phyloP scores from a whole-genome alignment of 2,888 invertebrate species.

The Dusona sp. region DNA sequence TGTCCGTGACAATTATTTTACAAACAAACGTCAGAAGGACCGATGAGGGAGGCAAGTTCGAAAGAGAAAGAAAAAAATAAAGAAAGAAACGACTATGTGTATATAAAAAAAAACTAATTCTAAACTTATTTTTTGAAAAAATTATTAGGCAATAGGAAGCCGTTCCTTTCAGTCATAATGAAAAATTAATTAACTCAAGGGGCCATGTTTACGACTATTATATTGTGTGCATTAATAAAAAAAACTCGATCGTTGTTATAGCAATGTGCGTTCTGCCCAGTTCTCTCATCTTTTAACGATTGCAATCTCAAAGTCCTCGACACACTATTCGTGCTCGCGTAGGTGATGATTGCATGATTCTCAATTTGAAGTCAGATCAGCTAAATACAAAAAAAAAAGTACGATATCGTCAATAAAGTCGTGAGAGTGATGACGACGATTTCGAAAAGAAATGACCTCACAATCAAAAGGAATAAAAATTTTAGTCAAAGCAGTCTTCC shows the following conservation, averaged over 20 bases:
- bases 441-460: background rate
- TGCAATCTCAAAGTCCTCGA: slow-evolving; percentile 64
- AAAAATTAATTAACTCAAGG: background rate
- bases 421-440: background rate
- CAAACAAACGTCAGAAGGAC: slow-evolving; percentile 12
- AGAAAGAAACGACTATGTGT: background rate
- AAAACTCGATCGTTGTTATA: slow-evolving; percentile 14
- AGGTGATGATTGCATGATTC: slow-evolving; percentile 49
- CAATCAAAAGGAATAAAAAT: background rate
- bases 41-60: background rate
- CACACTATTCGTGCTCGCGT: slow-evolving; percentile 57
- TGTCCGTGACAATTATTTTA: slow-evolving; percentile 22
- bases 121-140: background rate
- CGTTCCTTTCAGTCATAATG: background rate
- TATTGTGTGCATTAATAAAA: background rate
- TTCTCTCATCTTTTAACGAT: slow-evolving; percentile 54
- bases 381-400: slow-evolving; percentile 21
- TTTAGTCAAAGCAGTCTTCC: background rate
- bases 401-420: background rate
- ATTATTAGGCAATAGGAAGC: too few relatives aligned
- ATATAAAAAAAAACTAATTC: background rate
- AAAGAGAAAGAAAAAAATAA: background rate
- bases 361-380: slow-evolving; percentile 22
- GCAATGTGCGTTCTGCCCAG: slow-evolving; percentile 22
- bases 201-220: background rate